Evolutionary conservation across 2,888 invertebrate genomes (phyloP).

Genomic region (Nymphalis urticae): DNA sequence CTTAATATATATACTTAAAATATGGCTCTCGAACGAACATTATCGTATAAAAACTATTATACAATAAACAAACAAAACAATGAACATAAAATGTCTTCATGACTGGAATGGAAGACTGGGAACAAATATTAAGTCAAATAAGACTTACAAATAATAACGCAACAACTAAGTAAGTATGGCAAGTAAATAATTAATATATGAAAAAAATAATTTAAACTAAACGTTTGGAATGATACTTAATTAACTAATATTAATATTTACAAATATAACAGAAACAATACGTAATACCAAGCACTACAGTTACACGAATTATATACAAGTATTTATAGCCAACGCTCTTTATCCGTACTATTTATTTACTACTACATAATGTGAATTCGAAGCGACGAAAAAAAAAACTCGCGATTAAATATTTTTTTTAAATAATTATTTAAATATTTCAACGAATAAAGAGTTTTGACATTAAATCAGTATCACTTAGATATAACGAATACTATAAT

Average conservation of each 20-base stretch:
- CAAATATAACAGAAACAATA: slow-evolving; percentile 75
- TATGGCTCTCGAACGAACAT: slow-evolving; percentile 42
- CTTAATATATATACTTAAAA: slow-evolving; percentile 39
- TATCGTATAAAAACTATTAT: slow-evolving; percentile 63
- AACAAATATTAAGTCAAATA: slow-evolving; percentile 34
- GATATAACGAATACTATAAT: slow-evolving; percentile 19
- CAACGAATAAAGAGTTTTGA: slow-evolving; percentile 25
- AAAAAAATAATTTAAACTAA: slow-evolving; percentile 75
- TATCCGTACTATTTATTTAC: background rate
- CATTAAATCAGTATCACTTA: slow-evolving; percentile 27
- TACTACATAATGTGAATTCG: background rate
- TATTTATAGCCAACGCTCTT: slow-evolving; percentile 25
- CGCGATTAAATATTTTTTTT: background rate
- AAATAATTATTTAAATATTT: slow-evolving; percentile 4
- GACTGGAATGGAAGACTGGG: slow-evolving; percentile 71
- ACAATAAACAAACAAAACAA: slow-evolving; percentile 76
- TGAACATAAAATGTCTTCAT: slow-evolving; percentile 61
- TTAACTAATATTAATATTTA: slow-evolving; percentile 67
- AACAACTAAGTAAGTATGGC: slow-evolving; percentile 75
- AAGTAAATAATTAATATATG: slow-evolving; percentile 75
- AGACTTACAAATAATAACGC: slow-evolving; percentile 49
- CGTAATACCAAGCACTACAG: slow-evolving; percentile 43
- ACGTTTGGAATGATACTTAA: slow-evolving; percentile 74
- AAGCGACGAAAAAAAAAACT: slow-evolving; percentile 1
- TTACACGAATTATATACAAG: slow-evolving; percentile 31